Base-by-base conservation (phyloP, 1,140 invertebrate species). In the Chymomyza costata region DNA sequence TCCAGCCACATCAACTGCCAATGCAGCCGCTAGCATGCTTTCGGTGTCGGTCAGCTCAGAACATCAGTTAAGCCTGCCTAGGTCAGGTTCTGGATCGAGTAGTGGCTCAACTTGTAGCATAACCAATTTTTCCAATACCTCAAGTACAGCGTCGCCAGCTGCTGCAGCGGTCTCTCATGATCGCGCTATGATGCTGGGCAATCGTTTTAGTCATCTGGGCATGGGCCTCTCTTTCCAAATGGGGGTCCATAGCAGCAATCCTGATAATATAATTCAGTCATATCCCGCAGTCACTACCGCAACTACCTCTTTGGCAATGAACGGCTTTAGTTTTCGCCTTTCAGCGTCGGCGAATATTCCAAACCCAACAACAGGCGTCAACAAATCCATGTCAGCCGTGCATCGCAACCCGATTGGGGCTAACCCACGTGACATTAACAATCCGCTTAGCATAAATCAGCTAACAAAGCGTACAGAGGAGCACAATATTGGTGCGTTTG, bases 391-490 rank as follows among this genome's bases (percentile, higher is more conserved):
- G 11, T 43, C 15, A 38, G 16, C 48, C 13, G 18, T 65, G 13
- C 65, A 69, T 15, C 64, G 82, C 11, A 91, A 93, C 84, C 94
- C 94, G 13, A 94, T 96, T 28, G 94, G 94, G 45, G 94, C 94
- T 6, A 95, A 96, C 86, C 94, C 94, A 7, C 91, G 94, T 65
- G 94, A 95, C 87, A 92, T 93, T 49, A 96, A 96, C 87, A 96
- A 96, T 88, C 94, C 94, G 15, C 87, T 95, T 16, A 95, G 93
- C 86, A 94, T 96, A 21, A 95, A 95, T 71, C 93, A 94, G 86
- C 86, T 95, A 53, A 95, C 93, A 30, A 93, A 85, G 32, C 57
- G 78, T 10, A 48, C 65, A 17, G 76, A 78, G 5, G 48, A 68
- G 13, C 39, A 64, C 17, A 65, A 53, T 37, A 43, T 61, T 46